phyloP scores from a whole-genome alignment of 1,140 invertebrate species.

The Chionoecetes opilio region DNA sequence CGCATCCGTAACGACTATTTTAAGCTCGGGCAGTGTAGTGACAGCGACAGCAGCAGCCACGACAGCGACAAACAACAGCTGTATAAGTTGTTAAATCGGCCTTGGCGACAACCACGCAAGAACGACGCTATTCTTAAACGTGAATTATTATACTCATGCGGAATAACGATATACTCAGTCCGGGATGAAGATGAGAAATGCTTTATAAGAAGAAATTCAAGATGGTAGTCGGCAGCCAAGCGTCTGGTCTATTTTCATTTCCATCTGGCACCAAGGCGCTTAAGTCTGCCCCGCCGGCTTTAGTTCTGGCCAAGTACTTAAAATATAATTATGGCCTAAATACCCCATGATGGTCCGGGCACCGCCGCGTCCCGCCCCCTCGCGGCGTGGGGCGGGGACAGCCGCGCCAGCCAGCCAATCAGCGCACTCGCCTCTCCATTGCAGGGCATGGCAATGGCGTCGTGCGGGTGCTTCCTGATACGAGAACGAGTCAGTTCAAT shows the following conservation, averaged over 20 bases:
- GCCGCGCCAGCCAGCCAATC: conserved; percentile 9
- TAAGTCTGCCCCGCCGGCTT: conserved; percentile 38
- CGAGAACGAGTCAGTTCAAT: no score
- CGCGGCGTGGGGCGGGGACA: neutral
- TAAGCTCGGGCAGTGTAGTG: no score
- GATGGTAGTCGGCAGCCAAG: neutral
- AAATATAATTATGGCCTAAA: conserved; percentile 65
- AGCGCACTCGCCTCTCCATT: neutral
- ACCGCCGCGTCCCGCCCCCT: neutral
- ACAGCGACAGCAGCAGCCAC: no score
- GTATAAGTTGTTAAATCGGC: no score
- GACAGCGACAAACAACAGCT: no score
- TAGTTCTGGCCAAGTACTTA: conserved; percentile 68
- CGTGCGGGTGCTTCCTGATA: neutral
- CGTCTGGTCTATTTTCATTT: conserved; percentile 20
- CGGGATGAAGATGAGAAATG: neutral
- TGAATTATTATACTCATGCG: neutral
- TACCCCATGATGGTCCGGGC: conserved; percentile 50
- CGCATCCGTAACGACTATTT: no score
- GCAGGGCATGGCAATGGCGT: no score
- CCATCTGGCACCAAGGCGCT: neutral
- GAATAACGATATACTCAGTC: neutral
- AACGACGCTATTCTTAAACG: no score
- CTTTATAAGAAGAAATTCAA: neutral
- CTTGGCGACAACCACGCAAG: no score